Evolutionary conservation across 1,140 invertebrate species (phyloP), one percentile per base, ranked within the genome.

Genomic region (Sesamia nonagrioides): DNA sequence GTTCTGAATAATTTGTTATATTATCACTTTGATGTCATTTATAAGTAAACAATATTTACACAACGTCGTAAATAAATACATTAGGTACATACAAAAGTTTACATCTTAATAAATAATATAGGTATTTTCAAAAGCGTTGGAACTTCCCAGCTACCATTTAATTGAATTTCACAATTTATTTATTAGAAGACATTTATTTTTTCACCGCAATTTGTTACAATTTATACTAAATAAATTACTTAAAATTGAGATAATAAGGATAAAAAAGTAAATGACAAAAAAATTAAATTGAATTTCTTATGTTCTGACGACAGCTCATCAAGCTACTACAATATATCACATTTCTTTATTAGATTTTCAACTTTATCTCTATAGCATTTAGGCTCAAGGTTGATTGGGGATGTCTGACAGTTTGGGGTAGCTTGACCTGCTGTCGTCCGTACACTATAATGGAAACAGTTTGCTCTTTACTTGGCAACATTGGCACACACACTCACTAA

Each of bases 11-110:
- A 50, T 75, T 52, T 37, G 15, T 52, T 77, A 66, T 68, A 76
- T 76, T 50, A 68, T 77, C 63, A 77, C 63, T 77, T 77, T 77
- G 75, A 77, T 77, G 75, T 77, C 50, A 77, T 75, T 74, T 74
- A 50, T 66, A 77, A 77, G 75, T 56, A 68, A 77, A 77, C 75
- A 77, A 69, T 77, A 79, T 77, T 68, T 82, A 60, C 68, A 77
- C 42, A 69, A 69, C 66, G 21, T 73, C 33, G 71, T 73, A 61
- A 40, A 75, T 75, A 75, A 69, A 75, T 58, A 75, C 71, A 58
- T 60, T 75, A 74, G 37, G 56, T 74, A 60, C 56, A 74, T 42
- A 75, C 18, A 73, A 73, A 73, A 73, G 71, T 73, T 69, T 42
- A 73, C n/a, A 33, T 27, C 37, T 68, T 68, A 68, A 21, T 18